These are phyloP conservation scores for Cyrtorhinus lividipennis DNA, from an alignment of 1,140 invertebrate genomes.

Conservation along the genomic window DNA sequence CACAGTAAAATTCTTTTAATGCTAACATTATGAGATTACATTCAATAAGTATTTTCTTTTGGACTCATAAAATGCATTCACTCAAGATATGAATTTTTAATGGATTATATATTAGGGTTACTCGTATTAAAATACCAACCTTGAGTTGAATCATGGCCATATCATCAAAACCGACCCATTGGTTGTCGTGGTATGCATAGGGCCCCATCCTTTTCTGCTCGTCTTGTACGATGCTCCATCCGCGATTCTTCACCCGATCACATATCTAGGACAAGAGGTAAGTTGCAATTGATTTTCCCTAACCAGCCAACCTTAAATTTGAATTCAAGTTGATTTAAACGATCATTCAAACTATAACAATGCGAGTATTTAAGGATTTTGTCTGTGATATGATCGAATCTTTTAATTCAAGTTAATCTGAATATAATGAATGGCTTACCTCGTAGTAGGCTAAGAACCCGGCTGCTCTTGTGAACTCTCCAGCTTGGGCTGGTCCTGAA, in stretches of 20 bases:
- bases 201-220: constrained; percentile 62
- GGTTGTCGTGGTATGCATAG: constrained; percentile 66
- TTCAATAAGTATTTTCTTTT: not conserved
- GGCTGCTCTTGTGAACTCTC: constrained; percentile 63
- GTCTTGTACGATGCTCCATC: constrained; percentile 68
- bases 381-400: too few species aligned
- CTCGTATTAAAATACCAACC: constrained; percentile 23
- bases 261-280: constrained; percentile 57
- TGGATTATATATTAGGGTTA: not conserved
- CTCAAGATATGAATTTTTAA: too few species aligned
- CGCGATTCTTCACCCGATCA: constrained; percentile 52
- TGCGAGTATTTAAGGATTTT: not conserved
- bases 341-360: constrained; percentile 9
- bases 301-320: not conserved
- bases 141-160: constrained; percentile 61
- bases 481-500: constrained; percentile 49
- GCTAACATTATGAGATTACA: constrained; percentile 7
- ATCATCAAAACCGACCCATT: constrained; percentile 85
- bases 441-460: constrained; percentile 84
- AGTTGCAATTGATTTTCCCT: too few species aligned
- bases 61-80: too few species aligned
- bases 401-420: too few species aligned
- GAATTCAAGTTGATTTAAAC: constrained; percentile 12
- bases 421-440: constrained; percentile 36
- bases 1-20: too few species aligned